A percentile compares a stretch with the other conserved stretches of the same genome.
Evolutionary conservation across 1,140 invertebrate genomes (phyloP).

Genomic region (Dreissena polymorpha): DNA sequence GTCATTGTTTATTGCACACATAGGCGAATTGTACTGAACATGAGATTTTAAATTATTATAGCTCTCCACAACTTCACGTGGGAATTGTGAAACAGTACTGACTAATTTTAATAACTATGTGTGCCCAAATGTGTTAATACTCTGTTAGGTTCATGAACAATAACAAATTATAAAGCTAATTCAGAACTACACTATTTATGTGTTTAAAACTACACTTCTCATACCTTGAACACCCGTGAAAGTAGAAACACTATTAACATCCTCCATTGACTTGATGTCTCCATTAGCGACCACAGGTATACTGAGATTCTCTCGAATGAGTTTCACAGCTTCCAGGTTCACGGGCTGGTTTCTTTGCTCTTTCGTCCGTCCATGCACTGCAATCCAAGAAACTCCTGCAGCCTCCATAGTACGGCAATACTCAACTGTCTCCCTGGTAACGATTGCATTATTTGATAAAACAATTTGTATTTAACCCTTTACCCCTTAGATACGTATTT

Average conservation of each 20-base stretch:
- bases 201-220: no score
- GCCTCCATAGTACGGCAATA: slow-evolving; percentile 90
- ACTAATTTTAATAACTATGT: no score
- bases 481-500: no score
- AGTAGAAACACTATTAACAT: slow-evolving; percentile 85
- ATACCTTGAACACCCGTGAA: slow-evolving; percentile 88
- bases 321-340: slow-evolving; percentile 86
- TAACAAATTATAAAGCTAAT: no score
- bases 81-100: no score
- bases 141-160: no score
- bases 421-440: slow-evolving; percentile 84
- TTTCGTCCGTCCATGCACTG: slow-evolving; percentile 94
- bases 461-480: neutral
- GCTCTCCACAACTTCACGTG: no score
- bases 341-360: slow-evolving; percentile 89
- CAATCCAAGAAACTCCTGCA: slow-evolving; percentile 92
- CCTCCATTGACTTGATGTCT: slow-evolving; percentile 87
- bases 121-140: no score
- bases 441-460: neutral
- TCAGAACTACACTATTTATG: no score
- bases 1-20: no score
- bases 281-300: slow-evolving; percentile 96
- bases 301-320: slow-evolving; percentile 86
- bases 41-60: no score
- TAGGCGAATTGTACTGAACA: no score